These are phyloP conservation scores for Bubo blakistoni DNA, from an alignment of 2,113 vertebrate species.

Conservation along the genomic window DNA sequence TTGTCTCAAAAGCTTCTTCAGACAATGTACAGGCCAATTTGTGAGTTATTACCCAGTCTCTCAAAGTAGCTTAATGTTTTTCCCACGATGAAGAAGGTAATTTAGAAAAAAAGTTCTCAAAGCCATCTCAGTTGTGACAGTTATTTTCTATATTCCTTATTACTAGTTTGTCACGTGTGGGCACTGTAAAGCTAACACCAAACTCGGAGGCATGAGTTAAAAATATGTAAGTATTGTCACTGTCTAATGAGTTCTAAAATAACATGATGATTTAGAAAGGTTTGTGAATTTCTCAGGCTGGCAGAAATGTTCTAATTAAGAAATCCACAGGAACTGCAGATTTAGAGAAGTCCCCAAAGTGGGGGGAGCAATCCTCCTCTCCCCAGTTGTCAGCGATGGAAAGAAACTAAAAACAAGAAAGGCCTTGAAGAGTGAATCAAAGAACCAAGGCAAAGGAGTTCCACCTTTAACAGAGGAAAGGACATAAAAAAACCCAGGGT, in stretches of 20 bases:
- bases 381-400: not conserved
- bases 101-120: constrained; percentile 6
- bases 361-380: not conserved
- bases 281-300: not conserved
- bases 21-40: not conserved
- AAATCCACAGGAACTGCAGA: not conserved
- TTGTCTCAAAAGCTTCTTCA: not conserved
- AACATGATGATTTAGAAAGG: not conserved
- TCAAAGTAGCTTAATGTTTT: not conserved
- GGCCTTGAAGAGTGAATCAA: not conserved
- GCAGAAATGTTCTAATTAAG: not conserved
- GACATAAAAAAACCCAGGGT: not conserved
- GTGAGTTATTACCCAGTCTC: not conserved
- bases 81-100: not conserved
- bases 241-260: not conserved
- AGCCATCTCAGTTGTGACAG: not conserved
- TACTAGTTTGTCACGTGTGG: not conserved
- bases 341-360: not conserved
- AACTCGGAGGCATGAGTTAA: not conserved
- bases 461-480: not conserved
- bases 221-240: not conserved
- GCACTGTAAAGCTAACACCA: not conserved
- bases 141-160: not conserved
- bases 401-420: not conserved
- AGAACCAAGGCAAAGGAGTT: not conserved